Evolutionary conservation across 2,888 invertebrate genomes (phyloP), one percentile per base, ranked within the genome.

Genomic region (Branchipolynoe longqiensis): DNA sequence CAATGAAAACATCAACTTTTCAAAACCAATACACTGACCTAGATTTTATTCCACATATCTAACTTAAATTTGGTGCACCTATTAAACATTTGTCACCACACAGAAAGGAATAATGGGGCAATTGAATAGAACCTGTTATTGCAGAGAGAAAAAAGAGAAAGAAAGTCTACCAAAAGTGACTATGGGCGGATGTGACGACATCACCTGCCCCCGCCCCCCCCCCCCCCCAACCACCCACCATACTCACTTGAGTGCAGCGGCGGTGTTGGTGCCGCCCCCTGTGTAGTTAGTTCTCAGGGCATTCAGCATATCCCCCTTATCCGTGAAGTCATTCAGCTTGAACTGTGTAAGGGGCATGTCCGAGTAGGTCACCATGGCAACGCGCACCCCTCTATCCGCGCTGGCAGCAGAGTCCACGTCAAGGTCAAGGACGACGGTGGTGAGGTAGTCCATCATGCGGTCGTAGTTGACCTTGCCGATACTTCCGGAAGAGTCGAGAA

Each of bases 401-500:
- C 58, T 82, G 38, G 56, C 22, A 25, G 33, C 82, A n/a, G 69
- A 82, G 82, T 86, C 62, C 58, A 84, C 38, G 48, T 84, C 69
- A 18, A 84, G 74, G 59, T 54, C 31, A 38, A 73, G 8, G 25
- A 84, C 84, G 31, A 84, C 18, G 38, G 8, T 25, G 25, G 48
- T 74, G 40, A 78, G 8, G 62, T 87, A 88, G 73, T 85, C 86
- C 25, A 88, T 25, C 82, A 83, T 41, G 74, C 81, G 86, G 69
- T 85, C 69, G 73, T 88, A 88, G 87, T 88, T 88, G 0, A 22
- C 64, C 62, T 86, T 82, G 18, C 87, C 87, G 18, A 86, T 85
- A 40, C 87, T 87, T 6, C 85, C 84, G 4, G 87, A 88, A 4
- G 87, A 84, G 81, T 88, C 88, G 28, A 88, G 56, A 18, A 86